phyloP scores from a whole-genome alignment of 53 echinoderm and acorn worm species.

The Hippasteria phrygiana region DNA sequence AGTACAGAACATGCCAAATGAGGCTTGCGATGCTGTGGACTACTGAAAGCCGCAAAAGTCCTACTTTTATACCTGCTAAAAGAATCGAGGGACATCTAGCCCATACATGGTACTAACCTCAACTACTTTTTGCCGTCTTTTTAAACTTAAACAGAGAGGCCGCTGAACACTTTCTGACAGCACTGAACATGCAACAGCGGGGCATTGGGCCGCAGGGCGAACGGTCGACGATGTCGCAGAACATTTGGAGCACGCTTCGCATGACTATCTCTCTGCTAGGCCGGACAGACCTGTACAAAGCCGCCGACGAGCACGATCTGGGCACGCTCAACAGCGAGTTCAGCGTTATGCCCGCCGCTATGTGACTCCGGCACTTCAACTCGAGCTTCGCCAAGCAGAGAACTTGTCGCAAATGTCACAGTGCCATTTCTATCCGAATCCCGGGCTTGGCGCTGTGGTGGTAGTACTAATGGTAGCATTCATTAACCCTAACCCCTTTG shows the following conservation, averaged over 20 bases:
- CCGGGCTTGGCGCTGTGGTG: conserved; percentile 72
- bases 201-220: conserved; percentile 89
- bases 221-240: conserved; percentile 87
- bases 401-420: conserved; percentile 56
- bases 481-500: not conserved
- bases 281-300: conserved; percentile 79
- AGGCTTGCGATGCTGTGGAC: too few relatives aligned
- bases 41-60: too few relatives aligned
- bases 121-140: not conserved
- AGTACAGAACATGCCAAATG: too few relatives aligned
- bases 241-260: conserved; percentile 96
- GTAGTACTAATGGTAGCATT: conserved; percentile 1
- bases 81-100: too few relatives aligned
- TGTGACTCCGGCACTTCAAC: conserved; percentile 56
- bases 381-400: not conserved
- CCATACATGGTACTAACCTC: not conserved
- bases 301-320: conserved; percentile 85
- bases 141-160: conserved; percentile 88
- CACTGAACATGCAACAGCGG: conserved; percentile 89
- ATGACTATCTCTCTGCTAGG: conserved; percentile 96
- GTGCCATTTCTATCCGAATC: conserved; percentile 60
- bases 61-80: too few relatives aligned
- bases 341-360: conserved; percentile 39
- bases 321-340: conserved; percentile 77
- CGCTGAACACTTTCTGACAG: conserved; percentile 88